Evolutionary conservation across 2,113 vertebrate genomes (phyloP).

Genomic region (Beaufortia kweichowensis): DNA sequence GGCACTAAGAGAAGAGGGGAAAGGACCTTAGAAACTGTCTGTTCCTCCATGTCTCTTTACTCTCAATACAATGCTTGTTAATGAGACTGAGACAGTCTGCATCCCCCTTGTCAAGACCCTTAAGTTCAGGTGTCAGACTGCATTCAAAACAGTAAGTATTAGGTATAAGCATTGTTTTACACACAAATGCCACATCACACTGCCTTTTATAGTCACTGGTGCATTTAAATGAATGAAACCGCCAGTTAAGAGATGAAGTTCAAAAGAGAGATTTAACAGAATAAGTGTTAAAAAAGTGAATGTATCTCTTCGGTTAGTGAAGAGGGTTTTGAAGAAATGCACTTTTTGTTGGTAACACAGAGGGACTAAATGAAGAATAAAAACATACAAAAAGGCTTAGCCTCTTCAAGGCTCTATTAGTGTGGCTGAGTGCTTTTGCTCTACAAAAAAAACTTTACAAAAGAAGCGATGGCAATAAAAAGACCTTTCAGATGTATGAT

Average conservation of each 20-base stretch:
- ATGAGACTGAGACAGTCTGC: neutral
- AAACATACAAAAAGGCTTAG: neutral
- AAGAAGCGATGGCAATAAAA: neutral
- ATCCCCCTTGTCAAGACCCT: neutral
- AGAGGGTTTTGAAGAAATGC: neutral
- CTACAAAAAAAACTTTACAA: neutral
- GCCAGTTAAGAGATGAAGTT: neutral
- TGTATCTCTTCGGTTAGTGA: neutral
- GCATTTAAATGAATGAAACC: neutral
- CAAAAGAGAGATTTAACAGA: neutral
- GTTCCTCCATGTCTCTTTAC: neutral
- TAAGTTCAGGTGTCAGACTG: conserved; percentile 17
- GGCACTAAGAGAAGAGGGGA: neutral
- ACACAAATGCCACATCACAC: conserved; percentile 10
- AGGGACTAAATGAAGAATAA: neutral
- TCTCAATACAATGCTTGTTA: conserved; percentile 30
- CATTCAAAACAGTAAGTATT: neutral
- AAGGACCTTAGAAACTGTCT: neutral
- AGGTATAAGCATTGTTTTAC: conserved; percentile 2
- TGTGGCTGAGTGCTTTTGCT: conserved; percentile 6
- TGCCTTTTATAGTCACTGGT: neutral
- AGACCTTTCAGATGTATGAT: neutral
- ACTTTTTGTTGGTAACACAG: conserved; percentile 2
- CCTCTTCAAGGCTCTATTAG: neutral
- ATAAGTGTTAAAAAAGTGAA: conserved; percentile 1